phyloP scores from a whole-genome alignment of 2,888 invertebrate genomes.

The Fragum sueziense region DNA sequence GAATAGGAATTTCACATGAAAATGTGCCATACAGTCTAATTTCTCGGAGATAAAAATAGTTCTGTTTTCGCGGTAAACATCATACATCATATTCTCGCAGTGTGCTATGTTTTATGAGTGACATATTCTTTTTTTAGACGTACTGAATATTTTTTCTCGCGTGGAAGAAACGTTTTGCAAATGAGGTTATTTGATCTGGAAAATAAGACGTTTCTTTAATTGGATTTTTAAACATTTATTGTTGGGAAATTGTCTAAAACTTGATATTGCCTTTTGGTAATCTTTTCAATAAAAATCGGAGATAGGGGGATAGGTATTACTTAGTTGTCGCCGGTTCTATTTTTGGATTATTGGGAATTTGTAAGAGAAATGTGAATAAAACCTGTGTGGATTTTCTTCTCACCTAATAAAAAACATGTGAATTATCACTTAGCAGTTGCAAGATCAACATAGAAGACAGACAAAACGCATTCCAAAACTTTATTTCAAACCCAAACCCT shows the following conservation, averaged over 20 bases:
- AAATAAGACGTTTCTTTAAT: not conserved
- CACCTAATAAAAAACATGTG: not conserved
- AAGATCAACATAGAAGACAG: too few species aligned
- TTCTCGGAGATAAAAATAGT: not conserved
- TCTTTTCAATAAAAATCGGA: not conserved
- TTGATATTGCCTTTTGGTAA: not conserved
- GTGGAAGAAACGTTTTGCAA: too few species aligned
- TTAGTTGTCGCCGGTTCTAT: not conserved
- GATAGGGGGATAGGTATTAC: conserved; percentile 2
- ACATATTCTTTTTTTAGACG: too few species aligned
- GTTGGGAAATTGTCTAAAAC: not conserved
- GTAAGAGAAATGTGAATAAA: not conserved
- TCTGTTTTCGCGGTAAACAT: not conserved
- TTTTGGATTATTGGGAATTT: conserved; percentile 22
- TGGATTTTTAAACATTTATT: not conserved
- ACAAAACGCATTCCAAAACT: too few species aligned
- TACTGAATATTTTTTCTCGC: too few species aligned
- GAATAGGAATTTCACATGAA: conserved; percentile 1
- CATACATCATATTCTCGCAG: not conserved
- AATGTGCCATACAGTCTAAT: not conserved
- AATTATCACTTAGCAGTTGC: too few species aligned
- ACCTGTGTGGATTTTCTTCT: not conserved
- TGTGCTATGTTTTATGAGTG: not conserved
- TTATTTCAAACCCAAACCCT: too few species aligned
- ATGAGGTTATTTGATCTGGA: too few species aligned